Percentiles rank a stretch among this genome's conserved stretches.
These are phyloP conservation scores for Chaenocephalus aceratus DNA, from an alignment of 2,113 vertebrate species.

Conservation along the genomic window DNA sequence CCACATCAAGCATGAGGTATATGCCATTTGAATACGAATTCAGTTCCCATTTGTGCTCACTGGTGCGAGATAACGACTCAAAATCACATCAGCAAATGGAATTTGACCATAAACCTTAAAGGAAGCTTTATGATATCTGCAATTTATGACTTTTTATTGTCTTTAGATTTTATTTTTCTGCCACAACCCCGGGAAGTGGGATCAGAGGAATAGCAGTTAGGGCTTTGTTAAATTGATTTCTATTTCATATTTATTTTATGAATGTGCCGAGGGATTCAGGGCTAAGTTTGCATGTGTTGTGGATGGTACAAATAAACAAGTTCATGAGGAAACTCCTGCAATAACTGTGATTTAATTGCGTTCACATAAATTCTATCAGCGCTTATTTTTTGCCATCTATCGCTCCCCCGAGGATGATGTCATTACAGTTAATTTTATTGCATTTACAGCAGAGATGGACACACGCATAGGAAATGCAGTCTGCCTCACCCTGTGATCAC, in stretches of 20 bases:
- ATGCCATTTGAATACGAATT: conserved; percentile 69
- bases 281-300: conserved; percentile 71
- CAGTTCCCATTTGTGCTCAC: conserved; percentile 66
- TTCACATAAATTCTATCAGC: conserved; percentile 74
- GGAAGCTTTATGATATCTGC: conserved; percentile 69
- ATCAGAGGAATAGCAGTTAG: conserved; percentile 73
- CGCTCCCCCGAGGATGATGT: conserved; percentile 70
- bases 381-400: conserved; percentile 62
- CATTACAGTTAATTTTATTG: conserved; percentile 73
- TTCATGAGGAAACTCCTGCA: conserved; percentile 79
- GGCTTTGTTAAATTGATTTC: conserved; percentile 80
- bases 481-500: not conserved
- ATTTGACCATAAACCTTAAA: conserved; percentile 70
- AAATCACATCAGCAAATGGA: conserved; percentile 66
- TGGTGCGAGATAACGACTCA: conserved; percentile 64
- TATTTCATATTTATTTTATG: conserved; percentile 78
- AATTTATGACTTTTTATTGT: conserved; percentile 81
- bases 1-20: conserved; percentile 57
- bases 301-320: conserved; percentile 78
- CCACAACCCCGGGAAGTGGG: conserved; percentile 60
- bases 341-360: conserved; percentile 83
- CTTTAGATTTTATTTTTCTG: conserved; percentile 75
- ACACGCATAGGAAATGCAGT: conserved; percentile 1
- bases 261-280: conserved; percentile 54
- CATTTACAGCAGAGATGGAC: conserved; percentile 50